Base-by-base conservation (phyloP, 2,113 vertebrate species). In the Indicator indicator region DNA sequence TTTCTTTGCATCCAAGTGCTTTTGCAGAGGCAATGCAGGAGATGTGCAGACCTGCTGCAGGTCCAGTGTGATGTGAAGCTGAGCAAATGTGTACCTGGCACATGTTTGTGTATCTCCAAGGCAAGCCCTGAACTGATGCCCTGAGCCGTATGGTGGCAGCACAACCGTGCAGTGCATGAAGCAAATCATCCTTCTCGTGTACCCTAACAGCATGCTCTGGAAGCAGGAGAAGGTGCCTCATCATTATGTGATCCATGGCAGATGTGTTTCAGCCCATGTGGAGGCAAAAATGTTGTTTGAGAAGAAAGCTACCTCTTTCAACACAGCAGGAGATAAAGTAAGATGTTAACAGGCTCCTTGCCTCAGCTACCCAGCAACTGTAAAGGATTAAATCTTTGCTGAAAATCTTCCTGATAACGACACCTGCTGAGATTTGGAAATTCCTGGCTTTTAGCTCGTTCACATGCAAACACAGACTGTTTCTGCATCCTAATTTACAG, bases 391-490 rank as follows among this genome's bases (percentile, higher is more conserved):
- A 62, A 81, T 78, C 8, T 89, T 67, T 88, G 83, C 59, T 65
- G 76, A 91, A 95, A 95, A 86, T 88, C 90, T 86, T 95, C 72
- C 48, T 83, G 75, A 83, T 81, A 95, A 50, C 72, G 86, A 30
- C 52, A 73, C 89, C 88, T 88, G 89, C 85, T 89, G 94, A 86
- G 88, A 69, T 74, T 63, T 90, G 83, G 80, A 86, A 95, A 84
- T 62, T 88, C 79, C 54, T 91, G 23, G 40, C 38, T 81, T 86
- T 84, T 75, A 86, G 54, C 62, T 89, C 28, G 81, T 81, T 90
- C 79, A 69, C 81, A 95, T 90, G 69, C 73, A 81, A 73, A 44
- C 8, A n/a, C 36, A 75, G 40, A 24, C 46, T 77, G n/a, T 62
- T 94, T 83, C 76, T 93, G 36, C 16, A 2, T 77, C 44, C 65